Percentiles rank a stretch among this genome's conserved stretches.
phyloP scores from a whole-genome alignment of 2,113 vertebrate species.

The Cairina moschata region DNA sequence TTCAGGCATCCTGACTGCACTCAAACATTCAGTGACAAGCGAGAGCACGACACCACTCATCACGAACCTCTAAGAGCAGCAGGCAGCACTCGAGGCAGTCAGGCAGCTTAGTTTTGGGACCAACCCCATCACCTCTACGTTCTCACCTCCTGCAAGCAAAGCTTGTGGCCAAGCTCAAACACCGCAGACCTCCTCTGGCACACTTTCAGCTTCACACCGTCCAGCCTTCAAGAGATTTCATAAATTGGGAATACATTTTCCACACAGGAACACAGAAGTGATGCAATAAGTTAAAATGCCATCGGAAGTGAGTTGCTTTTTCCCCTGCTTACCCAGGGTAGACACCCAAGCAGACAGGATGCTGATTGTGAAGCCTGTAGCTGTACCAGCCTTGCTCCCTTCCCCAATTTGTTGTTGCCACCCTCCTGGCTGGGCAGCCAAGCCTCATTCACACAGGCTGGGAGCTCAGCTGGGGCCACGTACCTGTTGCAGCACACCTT shows the following conservation, averaged over 20 bases:
- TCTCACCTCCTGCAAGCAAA: neutral
- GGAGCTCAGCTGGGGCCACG: neutral
- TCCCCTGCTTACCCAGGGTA: neutral
- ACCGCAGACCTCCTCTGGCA: rapidly evolving
- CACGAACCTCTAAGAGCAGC: neutral
- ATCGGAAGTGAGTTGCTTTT: neutral
- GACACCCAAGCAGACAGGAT: neutral
- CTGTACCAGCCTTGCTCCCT: neutral
- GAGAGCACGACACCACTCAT: neutral
- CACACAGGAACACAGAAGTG: too few relatives aligned
- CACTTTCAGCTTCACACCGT: neutral
- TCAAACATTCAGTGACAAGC: rapidly evolving
- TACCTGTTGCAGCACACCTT: neutral
- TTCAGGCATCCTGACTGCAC: neutral
- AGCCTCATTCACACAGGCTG: neutral
- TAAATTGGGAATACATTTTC: too few relatives aligned
- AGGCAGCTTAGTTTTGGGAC: neutral
- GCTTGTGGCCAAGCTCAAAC: neutral
- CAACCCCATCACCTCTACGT: neutral
- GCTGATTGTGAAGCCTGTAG: neutral
- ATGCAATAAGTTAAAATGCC: neutral
- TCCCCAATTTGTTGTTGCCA: rapidly evolving
- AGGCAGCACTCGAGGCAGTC: neutral
- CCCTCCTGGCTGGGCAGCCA: neutral
- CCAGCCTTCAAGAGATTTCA: neutral